Evolutionary conservation across 2,888 invertebrate species (phyloP), one percentile per base, ranked within the genome.

Genomic region (Imbricaverruca yamaguchii): DNA sequence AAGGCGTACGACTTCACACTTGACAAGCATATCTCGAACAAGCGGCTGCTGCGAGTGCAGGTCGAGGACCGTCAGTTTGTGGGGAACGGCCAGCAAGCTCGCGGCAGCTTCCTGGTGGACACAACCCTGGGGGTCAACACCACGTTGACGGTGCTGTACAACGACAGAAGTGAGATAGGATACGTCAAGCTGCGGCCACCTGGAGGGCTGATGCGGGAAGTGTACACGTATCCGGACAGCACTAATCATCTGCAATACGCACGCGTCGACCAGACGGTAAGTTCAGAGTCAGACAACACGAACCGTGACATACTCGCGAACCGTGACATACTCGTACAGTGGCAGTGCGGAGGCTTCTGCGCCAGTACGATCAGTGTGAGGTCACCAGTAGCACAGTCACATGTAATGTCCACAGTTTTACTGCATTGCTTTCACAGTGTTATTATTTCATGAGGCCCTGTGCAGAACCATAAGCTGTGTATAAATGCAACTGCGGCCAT

Each of bases 51-150:
- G n/a, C 56, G 21, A 9, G 77, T 78, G 11, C 56, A n/a, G 56
- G 83, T 86, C 59, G 85, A 86, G 83, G 84, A 84, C 81, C 84
- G 85, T 67, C 84, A 84, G 80, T 82, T 85, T 77, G 81, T 80
- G 61, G 82, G 81, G 53, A 82, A 83, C 15, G 83, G 82, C 6
- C 80, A 61, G 18, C 74, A 59, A 25, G 83, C 81, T 10, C 81
- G 83, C 55, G 90, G 90, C 0, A 89, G 88, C 83, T 90, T 91
- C 85, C 88, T 89, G 83, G 84, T 91, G 81, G 90, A 90, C 82
- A 87, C 88, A 1, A 87, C 87, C 80, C 87, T 91, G 85, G 86
- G 86, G 1, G 84, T 84, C 57, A 84, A 85, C 81, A 85, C 85
- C 0, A 84, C 83, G 55, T 84, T 85, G 77, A 83, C 84, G 13